A percentile compares a stretch with the other conserved stretches of the same genome.
phyloP scores from a whole-genome alignment of 2,888 invertebrate species.

The Rhagonycha lutea region DNA sequence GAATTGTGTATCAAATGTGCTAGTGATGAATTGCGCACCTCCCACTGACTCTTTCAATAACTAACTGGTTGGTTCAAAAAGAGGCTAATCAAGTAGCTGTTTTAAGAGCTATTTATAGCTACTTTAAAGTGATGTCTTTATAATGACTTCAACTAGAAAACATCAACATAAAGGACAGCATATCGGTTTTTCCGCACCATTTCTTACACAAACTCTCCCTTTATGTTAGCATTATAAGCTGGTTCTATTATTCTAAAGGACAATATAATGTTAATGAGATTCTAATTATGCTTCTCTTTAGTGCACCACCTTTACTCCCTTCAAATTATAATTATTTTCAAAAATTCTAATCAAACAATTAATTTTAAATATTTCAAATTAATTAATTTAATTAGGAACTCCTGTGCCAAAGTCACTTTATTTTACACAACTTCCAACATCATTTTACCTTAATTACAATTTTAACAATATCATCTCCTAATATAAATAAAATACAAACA shows the following conservation, averaged over 20 bases:
- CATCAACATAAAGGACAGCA: constrained; percentile 28
- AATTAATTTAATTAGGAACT: neutral
- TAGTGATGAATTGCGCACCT: constrained; percentile 15
- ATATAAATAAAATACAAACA: neutral
- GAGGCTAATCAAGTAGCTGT: constrained; percentile 13
- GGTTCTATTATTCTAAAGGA: constrained; percentile 20
- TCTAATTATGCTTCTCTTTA: constrained; percentile 26
- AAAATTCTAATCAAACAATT: neutral
- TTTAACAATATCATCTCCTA: neutral
- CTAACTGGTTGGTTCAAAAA: constrained; percentile 7
- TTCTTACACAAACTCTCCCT: constrained; percentile 20
- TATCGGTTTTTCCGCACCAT: constrained; percentile 31
- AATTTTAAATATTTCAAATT: neutral
- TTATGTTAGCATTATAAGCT: constrained; percentile 20
- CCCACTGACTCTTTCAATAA: constrained; percentile 3
- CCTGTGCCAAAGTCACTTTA: neutral
- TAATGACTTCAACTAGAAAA: constrained; percentile 26
- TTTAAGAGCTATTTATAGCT: constrained; percentile 7
- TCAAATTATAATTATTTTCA: constrained; percentile 4
- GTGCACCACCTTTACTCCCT: constrained; percentile 20
- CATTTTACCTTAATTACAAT: neutral
- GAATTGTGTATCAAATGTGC: constrained; percentile 11
- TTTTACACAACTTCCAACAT: neutral
- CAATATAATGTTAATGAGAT: constrained; percentile 31
- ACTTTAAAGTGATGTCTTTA: constrained; percentile 28